These are phyloP conservation scores for Mormyrus iriodes DNA, from an alignment of 2,113 vertebrate species.

Conservation along the genomic window DNA sequence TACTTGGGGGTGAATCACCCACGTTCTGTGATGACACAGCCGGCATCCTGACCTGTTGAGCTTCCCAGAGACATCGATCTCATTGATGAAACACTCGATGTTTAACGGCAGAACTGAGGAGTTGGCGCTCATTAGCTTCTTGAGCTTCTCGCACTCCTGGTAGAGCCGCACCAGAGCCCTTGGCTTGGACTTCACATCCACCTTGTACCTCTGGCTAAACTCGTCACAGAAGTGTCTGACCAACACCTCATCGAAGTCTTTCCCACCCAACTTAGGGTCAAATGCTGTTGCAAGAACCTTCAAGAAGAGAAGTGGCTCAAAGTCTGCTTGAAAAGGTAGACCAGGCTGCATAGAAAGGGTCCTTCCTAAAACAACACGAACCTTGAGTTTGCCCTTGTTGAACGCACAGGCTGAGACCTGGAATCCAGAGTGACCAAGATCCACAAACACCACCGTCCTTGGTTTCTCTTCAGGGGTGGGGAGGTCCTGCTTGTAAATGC, in stretches of 20 bases:
- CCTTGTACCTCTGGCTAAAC: slow-evolving; percentile 89
- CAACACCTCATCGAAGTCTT: slow-evolving; percentile 85
- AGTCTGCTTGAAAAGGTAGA: not conserved
- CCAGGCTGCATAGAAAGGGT: not conserved
- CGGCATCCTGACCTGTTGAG: slow-evolving; percentile 72
- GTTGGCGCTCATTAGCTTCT: slow-evolving; percentile 95
- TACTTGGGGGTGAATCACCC: not conserved
- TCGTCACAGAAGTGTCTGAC: slow-evolving; percentile 90
- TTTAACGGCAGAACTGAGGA: slow-evolving; percentile 90
- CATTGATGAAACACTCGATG: slow-evolving; percentile 98
- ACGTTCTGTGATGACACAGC: not conserved
- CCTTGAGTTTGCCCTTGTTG: slow-evolving; percentile 96
- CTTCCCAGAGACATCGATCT: slow-evolving; percentile 84
- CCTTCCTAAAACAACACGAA: slow-evolving; percentile 41
- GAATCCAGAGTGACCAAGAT: slow-evolving; percentile 90
- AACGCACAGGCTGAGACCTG: slow-evolving; percentile 96
- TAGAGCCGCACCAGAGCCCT: slow-evolving; percentile 82
- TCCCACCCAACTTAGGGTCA: slow-evolving; percentile 83
- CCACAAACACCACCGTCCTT: slow-evolving; percentile 92
- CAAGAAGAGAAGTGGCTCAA: not conserved
- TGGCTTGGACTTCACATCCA: slow-evolving; percentile 88
- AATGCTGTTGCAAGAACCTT: slow-evolving; percentile 83
- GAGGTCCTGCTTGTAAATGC: slow-evolving; percentile 97
- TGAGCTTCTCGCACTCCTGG: slow-evolving; percentile 52
- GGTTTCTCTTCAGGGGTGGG: slow-evolving; percentile 89